These are phyloP conservation scores for Invenusta paracnida DNA, from an alignment of 2,888 invertebrate species.

Conservation along the genomic window DNA sequence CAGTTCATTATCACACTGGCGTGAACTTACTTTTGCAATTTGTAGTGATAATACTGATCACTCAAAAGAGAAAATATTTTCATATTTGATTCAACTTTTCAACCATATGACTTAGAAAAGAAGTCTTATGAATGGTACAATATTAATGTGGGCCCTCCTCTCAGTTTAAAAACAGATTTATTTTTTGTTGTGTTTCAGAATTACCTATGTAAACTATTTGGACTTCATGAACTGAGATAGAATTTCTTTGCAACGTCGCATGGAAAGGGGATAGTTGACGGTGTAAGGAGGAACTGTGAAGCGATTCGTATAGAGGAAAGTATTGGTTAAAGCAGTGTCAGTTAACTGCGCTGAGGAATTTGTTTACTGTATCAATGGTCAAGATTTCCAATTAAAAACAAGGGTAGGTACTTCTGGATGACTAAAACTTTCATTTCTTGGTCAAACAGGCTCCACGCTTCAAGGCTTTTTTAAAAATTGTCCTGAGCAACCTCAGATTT, in stretches of 20 bases:
- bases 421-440: background rate
- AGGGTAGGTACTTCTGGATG: background rate
- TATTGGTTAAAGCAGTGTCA: background rate
- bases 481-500: background rate
- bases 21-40: background rate
- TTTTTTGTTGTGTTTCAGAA: background rate
- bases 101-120: background rate
- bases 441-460: background rate
- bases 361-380: background rate
- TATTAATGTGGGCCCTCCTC: background rate
- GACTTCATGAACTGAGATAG: background rate
- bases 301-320: background rate
- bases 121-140: background rate
- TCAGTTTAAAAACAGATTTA: background rate
- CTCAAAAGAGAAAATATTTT: background rate
- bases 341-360: background rate
- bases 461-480: background rate
- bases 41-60: background rate
- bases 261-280: background rate
- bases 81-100: background rate
- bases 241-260: background rate
- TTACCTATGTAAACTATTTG: background rate
- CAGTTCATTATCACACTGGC: too few relatives aligned
- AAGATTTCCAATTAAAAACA: too few relatives aligned
- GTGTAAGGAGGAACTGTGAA: background rate